Percentiles rank a stretch among this genome's conserved stretches.
These are phyloP conservation scores for Athalia rosae DNA, from an alignment of 2,888 invertebrate genomes.

Conservation along the genomic window DNA sequence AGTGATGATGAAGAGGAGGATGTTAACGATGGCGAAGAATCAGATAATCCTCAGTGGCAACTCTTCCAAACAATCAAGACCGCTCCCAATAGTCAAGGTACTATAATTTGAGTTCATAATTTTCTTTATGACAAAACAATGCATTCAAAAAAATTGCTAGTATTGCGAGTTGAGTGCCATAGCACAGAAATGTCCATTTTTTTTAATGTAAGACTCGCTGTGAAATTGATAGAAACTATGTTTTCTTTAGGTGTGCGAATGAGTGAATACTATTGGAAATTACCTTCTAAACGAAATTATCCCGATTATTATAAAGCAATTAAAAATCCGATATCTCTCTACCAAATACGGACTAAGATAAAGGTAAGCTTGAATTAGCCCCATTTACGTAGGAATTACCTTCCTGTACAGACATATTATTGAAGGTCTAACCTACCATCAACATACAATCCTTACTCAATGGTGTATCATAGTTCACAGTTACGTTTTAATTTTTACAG, in stretches of 20 bases:
- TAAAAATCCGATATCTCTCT: constrained; percentile 94
- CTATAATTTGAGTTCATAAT: neutral
- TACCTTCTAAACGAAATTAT: constrained; percentile 93
- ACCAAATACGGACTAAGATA: constrained; percentile 92
- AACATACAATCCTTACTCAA: too few species aligned
- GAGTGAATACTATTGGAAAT: constrained; percentile 93
- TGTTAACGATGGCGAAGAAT: constrained; percentile 74
- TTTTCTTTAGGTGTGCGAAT: constrained; percentile 81
- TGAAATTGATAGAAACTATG: neutral
- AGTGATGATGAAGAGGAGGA: constrained; percentile 79
- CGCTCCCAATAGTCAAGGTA: constrained; percentile 76
- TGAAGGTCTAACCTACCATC: too few species aligned
- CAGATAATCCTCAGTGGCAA: constrained; percentile 91
- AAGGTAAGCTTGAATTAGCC: constrained; percentile 70
- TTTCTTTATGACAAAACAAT: neutral
- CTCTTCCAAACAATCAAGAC: constrained; percentile 89
- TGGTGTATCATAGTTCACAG: too few species aligned
- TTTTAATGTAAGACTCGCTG: too few species aligned
- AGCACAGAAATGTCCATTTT: neutral
- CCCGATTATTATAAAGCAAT: constrained; percentile 99
- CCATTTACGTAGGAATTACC: too few species aligned
- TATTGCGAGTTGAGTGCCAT: constrained; percentile 18
- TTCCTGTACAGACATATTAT: too few species aligned
- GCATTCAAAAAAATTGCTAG: neutral
- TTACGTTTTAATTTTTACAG: constrained; percentile 60